phyloP scores from a whole-genome alignment of 92 coral and sea anemone genomes.

The Galaxea fascicularis region DNA sequence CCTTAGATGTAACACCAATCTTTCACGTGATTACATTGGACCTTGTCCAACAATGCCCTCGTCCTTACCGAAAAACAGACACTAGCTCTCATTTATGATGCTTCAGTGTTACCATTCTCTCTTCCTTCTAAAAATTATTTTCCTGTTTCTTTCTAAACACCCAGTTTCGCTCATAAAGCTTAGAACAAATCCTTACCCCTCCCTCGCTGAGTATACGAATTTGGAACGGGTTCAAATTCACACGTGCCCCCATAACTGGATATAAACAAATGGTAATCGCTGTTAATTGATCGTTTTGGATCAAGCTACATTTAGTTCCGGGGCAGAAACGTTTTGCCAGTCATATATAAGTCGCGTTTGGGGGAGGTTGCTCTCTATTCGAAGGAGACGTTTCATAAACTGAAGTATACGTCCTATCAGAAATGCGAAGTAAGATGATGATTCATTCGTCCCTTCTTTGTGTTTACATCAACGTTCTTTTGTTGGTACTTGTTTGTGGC shows the following conservation, averaged over 20 bases:
- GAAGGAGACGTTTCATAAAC: background rate
- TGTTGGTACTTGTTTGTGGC: background rate
- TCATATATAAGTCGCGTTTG: background rate
- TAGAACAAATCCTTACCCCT: background rate
- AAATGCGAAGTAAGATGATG: slow-evolving; percentile 4
- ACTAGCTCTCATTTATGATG: too few relatives aligned
- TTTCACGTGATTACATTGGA: too few relatives aligned
- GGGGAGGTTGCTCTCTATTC: background rate
- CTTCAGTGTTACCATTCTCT: too few relatives aligned
- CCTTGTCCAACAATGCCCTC: too few relatives aligned
- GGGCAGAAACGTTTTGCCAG: background rate
- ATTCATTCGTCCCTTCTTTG: background rate
- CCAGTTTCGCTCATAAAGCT: background rate
- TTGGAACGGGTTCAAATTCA: background rate
- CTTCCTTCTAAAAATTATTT: too few relatives aligned
- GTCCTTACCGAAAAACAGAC: too few relatives aligned
- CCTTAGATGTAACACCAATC: too few relatives aligned
- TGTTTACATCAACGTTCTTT: background rate
- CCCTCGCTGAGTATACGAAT: background rate
- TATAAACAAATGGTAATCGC: background rate
- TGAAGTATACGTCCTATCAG: background rate
- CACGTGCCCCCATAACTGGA: background rate
- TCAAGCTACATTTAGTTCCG: background rate
- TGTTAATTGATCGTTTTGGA: slow-evolving; percentile 3
- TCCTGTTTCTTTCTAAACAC: background rate